Percentiles rank a stretch among this genome's conserved stretches.
Evolutionary conservation across 2,797 vertebrate species (phyloP).

Genomic region (Trichosurus vulpecula): DNA sequence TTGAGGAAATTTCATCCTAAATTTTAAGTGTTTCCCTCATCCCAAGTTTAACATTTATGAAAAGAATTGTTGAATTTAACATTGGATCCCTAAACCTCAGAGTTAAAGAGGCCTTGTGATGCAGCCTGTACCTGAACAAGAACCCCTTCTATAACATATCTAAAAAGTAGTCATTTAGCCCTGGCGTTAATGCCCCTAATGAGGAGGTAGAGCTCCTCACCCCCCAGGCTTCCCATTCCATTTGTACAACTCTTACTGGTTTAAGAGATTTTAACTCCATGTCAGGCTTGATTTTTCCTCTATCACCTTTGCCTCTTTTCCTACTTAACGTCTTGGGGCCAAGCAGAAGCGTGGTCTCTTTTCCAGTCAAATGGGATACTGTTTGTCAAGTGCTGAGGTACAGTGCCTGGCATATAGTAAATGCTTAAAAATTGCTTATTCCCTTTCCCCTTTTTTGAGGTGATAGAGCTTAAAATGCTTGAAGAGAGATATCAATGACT

Average conservation of each 20-base stretch:
- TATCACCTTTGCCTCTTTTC: background rate
- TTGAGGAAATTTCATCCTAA: background rate
- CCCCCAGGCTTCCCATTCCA: background rate
- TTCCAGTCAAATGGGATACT: background rate
- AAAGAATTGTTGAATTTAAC: conserved; percentile 15
- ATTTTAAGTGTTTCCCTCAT: conserved; percentile 29
- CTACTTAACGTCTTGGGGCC: background rate
- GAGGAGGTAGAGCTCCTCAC: background rate
- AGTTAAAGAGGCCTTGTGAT: background rate
- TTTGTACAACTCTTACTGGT: background rate
- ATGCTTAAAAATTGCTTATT: background rate
- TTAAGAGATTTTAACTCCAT: background rate
- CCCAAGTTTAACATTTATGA: background rate
- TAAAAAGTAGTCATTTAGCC: background rate
- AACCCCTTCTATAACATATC: background rate
- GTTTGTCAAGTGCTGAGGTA: background rate
- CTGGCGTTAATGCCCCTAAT: background rate
- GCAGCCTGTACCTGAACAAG: background rate
- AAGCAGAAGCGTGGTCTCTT: background rate
- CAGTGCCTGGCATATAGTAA: background rate
- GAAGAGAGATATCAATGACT: background rate
- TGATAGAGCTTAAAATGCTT: background rate
- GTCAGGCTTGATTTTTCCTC: background rate
- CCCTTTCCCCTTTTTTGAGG: background rate
- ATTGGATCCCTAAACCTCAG: background rate